Evolutionary conservation across 1,140 invertebrate species (phyloP).

Genomic region (Gryllus bimaculatus): DNA sequence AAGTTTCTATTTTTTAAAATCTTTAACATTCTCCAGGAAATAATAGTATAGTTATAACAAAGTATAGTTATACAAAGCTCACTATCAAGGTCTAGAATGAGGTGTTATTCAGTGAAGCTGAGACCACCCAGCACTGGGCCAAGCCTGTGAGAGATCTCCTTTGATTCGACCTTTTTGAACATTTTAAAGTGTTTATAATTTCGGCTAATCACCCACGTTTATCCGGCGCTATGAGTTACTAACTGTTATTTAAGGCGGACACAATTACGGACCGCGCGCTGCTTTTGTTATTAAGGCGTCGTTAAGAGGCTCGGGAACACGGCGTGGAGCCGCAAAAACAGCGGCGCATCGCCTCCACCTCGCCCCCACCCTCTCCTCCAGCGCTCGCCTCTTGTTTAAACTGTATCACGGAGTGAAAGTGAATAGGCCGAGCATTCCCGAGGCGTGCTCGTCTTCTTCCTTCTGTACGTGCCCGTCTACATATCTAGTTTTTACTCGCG

Average conservation of each 20-base stretch:
- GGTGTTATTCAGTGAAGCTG: too few relatives aligned
- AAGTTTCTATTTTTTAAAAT: too few relatives aligned
- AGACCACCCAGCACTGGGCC: too few relatives aligned
- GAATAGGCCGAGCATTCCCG: background rate
- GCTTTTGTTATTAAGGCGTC: conserved; percentile 1
- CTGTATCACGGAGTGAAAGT: background rate
- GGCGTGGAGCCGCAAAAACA: background rate
- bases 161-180: background rate
- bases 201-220: background rate
- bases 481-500: too few relatives aligned
- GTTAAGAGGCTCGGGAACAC: background rate
- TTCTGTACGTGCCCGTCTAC: background rate
- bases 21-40: too few relatives aligned
- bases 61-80: too few relatives aligned
- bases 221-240: background rate
- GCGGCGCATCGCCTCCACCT: background rate
- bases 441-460: background rate
- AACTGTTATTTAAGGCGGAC: background rate
- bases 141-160: background rate
- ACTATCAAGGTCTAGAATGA: too few relatives aligned
- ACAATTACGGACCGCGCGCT: background rate
- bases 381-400: background rate
- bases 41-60: too few relatives aligned
- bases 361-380: background rate
- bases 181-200: conserved; percentile 2